Percentiles rank a stretch among this genome's conserved stretches.
Evolutionary conservation across 2,888 invertebrate species (phyloP).

Genomic region (Nephrocerus scutellatus): DNA sequence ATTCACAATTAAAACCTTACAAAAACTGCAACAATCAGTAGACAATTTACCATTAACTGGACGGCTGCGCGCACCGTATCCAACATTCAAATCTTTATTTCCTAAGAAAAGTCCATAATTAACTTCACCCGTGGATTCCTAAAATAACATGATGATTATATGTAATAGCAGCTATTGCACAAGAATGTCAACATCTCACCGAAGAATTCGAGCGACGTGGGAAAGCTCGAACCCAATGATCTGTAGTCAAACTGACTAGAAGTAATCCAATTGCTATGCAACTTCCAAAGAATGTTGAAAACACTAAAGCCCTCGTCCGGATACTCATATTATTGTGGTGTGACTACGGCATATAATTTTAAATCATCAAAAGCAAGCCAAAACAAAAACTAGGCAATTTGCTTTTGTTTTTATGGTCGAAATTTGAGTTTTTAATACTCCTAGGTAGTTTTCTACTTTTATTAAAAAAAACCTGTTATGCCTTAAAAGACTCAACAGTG

Average conservation of each 20-base stretch:
- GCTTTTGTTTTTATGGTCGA: no score
- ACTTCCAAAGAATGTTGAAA: slow-evolving; percentile 68
- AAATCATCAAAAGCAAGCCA: no score
- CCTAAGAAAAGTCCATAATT: slow-evolving; percentile 85
- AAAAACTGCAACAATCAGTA: no score
- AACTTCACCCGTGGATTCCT: slow-evolving; percentile 58
- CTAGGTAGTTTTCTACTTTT: no score
- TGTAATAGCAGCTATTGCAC: neutral
- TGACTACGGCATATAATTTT: no score
- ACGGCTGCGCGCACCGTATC: slow-evolving; percentile 70
- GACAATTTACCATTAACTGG: slow-evolving; percentile 75
- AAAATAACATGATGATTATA: slow-evolving; percentile 2
- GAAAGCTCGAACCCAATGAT: slow-evolving; percentile 67
- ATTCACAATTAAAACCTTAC: slow-evolving; percentile 2
- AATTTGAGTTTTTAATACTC: no score
- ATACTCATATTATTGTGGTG: no score
- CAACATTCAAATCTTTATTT: slow-evolving; percentile 71
- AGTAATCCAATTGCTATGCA: slow-evolving; percentile 64
- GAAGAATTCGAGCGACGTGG: slow-evolving; percentile 53
- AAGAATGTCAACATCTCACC: slow-evolving; percentile 23
- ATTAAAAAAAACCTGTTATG: no score
- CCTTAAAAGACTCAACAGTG: no score
- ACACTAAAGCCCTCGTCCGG: slow-evolving; percentile 64
- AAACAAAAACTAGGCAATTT: no score
- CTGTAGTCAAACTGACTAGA: slow-evolving; percentile 67